Percentiles rank a stretch among this genome's conserved stretches.
These are phyloP conservation scores for Esox niger DNA, from an alignment of 2,113 vertebrate genomes.

Conservation along the genomic window DNA sequence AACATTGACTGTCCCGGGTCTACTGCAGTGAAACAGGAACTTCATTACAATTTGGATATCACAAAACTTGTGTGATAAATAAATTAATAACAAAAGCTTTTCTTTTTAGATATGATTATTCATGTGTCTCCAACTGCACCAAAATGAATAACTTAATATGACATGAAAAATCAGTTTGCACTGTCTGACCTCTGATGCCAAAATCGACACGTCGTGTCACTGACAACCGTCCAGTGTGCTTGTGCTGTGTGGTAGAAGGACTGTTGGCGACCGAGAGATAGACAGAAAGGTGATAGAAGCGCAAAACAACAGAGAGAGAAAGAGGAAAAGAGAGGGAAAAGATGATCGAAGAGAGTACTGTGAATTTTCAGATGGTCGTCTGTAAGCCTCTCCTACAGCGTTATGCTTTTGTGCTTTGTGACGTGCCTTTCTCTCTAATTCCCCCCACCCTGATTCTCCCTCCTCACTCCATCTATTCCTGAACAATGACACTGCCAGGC, in stretches of 20 bases:
- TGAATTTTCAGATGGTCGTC: conserved; percentile 59
- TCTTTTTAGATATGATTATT: too few species aligned
- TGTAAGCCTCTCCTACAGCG: conserved; percentile 60
- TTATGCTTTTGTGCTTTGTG: conserved; percentile 44
- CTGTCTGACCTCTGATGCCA: too few species aligned
- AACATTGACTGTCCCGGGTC: too few species aligned
- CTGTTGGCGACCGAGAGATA: conserved; percentile 39
- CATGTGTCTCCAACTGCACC: too few species aligned
- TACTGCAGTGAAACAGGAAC: too few species aligned
- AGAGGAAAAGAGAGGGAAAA: conserved; percentile 53
- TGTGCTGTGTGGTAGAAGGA: conserved; percentile 24
- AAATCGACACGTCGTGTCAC: too few species aligned
- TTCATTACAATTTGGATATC: too few species aligned
- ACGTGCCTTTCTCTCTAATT: conserved; percentile 34
- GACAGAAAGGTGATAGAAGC: conserved; percentile 20
- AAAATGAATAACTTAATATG: too few species aligned
- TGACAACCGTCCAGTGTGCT: conserved; percentile 28
- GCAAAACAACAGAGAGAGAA: background rate
- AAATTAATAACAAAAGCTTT: too few species aligned
- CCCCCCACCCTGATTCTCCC: conserved; percentile 19
- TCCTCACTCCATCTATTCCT: conserved; percentile 15
- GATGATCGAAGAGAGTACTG: conserved; percentile 43
- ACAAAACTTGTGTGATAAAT: too few species aligned
- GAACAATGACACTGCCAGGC: conserved; percentile 33
- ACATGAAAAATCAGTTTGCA: too few species aligned